Conservation (phyloP, 2,888 invertebrate species). For the Lordiphosa andalusiaca region DNA sequence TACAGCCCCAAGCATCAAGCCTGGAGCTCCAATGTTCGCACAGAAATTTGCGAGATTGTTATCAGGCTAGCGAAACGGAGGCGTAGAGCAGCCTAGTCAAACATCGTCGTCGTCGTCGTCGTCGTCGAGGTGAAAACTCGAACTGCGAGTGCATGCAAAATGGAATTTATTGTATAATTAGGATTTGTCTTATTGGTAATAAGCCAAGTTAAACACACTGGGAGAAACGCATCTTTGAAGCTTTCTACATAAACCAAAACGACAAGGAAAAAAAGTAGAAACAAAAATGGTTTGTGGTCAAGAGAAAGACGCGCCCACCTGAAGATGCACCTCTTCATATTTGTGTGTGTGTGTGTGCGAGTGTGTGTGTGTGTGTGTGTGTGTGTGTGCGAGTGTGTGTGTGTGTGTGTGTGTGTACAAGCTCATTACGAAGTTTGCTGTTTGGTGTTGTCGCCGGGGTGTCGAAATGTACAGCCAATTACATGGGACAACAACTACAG, state of each 20-base stretch:
- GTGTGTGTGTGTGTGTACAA: slow-evolving; percentile 50
- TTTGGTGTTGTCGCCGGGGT: slow-evolving; percentile 63
- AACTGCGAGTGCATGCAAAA: slow-evolving; percentile 69
- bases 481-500: slow-evolving; percentile 60
- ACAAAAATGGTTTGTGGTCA: slow-evolving; percentile 21
- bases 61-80: slow-evolving; percentile 49
- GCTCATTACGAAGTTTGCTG: slow-evolving; percentile 64
- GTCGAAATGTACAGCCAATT: slow-evolving; percentile 73
- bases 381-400: too few relatives aligned
- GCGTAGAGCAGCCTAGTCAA: slow-evolving; percentile 54
- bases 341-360: slow-evolving; percentile 32
- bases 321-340: slow-evolving; percentile 10
- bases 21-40: slow-evolving; percentile 28
- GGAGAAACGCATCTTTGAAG: slow-evolving; percentile 15
- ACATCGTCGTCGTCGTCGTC: slow-evolving; percentile 40
- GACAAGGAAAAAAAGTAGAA: too few relatives aligned
- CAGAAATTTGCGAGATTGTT: slow-evolving; percentile 68
- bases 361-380: too few relatives aligned
- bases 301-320: slow-evolving; percentile 15
- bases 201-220: slow-evolving; percentile 62
- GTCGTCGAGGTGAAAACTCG: slow-evolving; percentile 62
- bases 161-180: slow-evolving; percentile 79
- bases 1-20: slow-evolving; percentile 21
- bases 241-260: slow-evolving; percentile 26
- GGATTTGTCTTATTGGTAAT: slow-evolving; percentile 78